Base-by-base conservation (phyloP, 2,113 vertebrate species). In the Tretioscincus oriximinensis region DNA sequence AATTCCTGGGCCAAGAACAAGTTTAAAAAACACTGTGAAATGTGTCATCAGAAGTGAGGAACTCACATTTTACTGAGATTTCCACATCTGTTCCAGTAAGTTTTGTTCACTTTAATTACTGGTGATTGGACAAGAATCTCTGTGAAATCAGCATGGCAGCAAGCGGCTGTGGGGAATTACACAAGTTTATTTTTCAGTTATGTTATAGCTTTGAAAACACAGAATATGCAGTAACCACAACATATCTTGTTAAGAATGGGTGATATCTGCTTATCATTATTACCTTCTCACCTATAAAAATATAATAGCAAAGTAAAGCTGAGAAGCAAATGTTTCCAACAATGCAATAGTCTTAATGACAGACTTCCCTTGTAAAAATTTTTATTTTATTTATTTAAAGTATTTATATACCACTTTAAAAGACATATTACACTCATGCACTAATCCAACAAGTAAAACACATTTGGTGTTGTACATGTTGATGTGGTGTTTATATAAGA, bases 21-120 rank as follows among this genome's bases (percentile, higher is more conserved):
- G 20, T 28, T 16, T 35, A 41, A 24, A 81, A 74, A 54, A 10
- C 22, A 54, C 26, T n/a, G 22, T 84, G 66, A 83, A 2, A 77
- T 82, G 85, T 47, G 86, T 85, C 74, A 85, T n/a, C 29, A 29
- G 11, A 58, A 12, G 86, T 70, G 88, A 87, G 67, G 81, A 78
- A 88, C 93, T 92, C 93, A 95, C 95, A 58, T 77, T 90, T 91
- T 86, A 81, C 92, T 95, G 84, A 94, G 91, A 81, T 91, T 86
- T 70, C 93, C 92, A 89, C 95, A 95, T 92, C 90, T 90, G 90
- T 94, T 91, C 94, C 94, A 95, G 87, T 92, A 93, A 84, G 83
- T 93, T 85, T 88, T 90, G 61, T 88, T 61, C 87, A 95, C 77
- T 90, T 92, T 89, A 80, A 83, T 90, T 73, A 95, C 79, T 0